Base-by-base conservation (phyloP, 2,888 invertebrate species). In the Phaonia tiefii region DNA sequence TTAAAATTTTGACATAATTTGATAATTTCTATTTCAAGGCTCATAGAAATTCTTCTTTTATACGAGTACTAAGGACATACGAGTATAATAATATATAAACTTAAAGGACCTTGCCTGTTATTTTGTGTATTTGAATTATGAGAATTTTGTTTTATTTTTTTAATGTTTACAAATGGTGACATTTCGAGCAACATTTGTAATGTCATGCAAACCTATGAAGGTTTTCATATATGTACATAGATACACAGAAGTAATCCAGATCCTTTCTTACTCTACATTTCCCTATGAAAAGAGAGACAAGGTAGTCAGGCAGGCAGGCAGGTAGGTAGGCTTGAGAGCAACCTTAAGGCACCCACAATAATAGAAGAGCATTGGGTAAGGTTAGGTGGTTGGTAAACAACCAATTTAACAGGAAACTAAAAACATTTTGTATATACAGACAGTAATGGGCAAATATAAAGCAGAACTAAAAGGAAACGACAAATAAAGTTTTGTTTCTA, bases 131-230 rank as follows among this genome's bases (percentile, higher is more conserved):
- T 39, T n/a, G n/a, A n/a, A n/a, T n/a, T n/a, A n/a, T n/a, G n/a
- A n/a, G n/a, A n/a, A n/a, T n/a, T n/a, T n/a, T n/a, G n/a, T 2
- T 17, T 60, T 20, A 8, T 15, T 31, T 37, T 58, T 60, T 60
- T 60, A 60, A 60, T 60, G 60, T 60, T 60, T 60, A 67, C 67
- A 39, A 67, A 67, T 67, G 67, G 51, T 67, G 51, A 67, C 67
- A 51, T 67, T 67, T 51, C 17, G 31, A 49, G 51, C 17, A 13
- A 67, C 31, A 67, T 67, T 67, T 20, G 37, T 39, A 22, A 37
- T 39, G 51, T 51, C 67, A 51, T 67, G 51, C 67, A 51, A 51
- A 67, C 39, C 0, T n/a, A n/a, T n/a, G n/a, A n/a, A n/a, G n/a
- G n/a, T n/a, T n/a, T n/a, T n/a, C n/a, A n/a, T n/a, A n/a, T n/a